phyloP scores from a whole-genome alignment of 2,888 invertebrate species.

The Charanyca ferruginea region DNA sequence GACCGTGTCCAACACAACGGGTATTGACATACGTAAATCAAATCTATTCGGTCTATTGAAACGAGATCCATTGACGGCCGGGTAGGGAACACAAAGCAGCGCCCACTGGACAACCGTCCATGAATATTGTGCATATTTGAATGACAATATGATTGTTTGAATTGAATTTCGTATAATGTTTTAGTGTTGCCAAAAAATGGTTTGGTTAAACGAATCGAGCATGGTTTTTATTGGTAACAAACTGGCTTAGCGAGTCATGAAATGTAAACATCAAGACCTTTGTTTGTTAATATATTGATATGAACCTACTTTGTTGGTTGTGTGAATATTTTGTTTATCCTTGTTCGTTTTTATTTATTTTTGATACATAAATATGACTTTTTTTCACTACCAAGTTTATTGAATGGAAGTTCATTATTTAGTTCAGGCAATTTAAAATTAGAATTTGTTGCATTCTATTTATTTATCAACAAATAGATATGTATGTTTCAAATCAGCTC shows the following conservation, averaged over 20 bases:
- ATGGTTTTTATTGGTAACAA: conserved; percentile 18
- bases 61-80: conserved; percentile 58
- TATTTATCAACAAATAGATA: background rate
- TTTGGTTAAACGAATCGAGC: conserved; percentile 21
- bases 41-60: conserved; percentile 71
- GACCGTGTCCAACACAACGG: conserved; percentile 52
- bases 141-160: conserved; percentile 47
- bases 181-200: conserved; percentile 13
- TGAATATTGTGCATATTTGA: conserved; percentile 56
- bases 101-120: conserved; percentile 30
- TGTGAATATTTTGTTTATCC: background rate
- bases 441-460: background rate
- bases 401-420: too few species aligned
- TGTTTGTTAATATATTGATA: conserved; percentile 21
- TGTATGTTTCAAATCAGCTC: too few species aligned
- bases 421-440: too few species aligned
- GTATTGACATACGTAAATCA: conserved; percentile 74
- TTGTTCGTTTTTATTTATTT: background rate
- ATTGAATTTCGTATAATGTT: conserved; percentile 45
- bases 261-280: conserved; percentile 23
- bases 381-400: background rate
- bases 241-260: conserved; percentile 17
- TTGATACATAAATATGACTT: background rate
- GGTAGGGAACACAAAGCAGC: conserved; percentile 40
- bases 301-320: background rate